A percentile compares a stretch with the other conserved stretches of the same genome.
Conservation (phyloP, 2,113 vertebrate species). For the Onychorhynchus coronatus region DNA sequence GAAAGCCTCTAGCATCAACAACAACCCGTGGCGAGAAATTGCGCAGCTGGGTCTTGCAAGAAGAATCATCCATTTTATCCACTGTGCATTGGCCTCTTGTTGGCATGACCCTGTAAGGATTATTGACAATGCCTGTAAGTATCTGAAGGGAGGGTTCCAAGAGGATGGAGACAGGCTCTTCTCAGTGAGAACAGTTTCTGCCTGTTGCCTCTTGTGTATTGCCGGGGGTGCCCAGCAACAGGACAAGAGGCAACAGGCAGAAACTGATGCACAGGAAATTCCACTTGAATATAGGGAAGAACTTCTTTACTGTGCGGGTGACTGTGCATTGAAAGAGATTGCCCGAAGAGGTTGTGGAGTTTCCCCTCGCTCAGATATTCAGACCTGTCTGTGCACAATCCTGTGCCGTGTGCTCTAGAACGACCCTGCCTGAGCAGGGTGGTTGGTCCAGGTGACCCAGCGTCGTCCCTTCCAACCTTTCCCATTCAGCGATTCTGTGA, state of each 20-base stretch:
- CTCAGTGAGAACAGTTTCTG: no score
- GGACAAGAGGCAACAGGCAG: not conserved
- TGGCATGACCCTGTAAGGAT: not conserved
- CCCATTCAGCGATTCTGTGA: not conserved
- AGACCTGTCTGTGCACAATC: not conserved
- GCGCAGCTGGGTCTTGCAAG: not conserved
- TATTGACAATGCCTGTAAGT: not conserved
- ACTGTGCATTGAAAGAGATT: not conserved
- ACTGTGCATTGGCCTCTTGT: rapidly evolving
- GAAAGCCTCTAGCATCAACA: not conserved
- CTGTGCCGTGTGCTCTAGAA: not conserved
- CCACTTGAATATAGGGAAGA: not conserved
- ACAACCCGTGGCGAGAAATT: not conserved
- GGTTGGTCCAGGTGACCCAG: not conserved
- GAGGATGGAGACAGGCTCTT: not conserved
- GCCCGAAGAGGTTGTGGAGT: not conserved
- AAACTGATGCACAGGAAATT: not conserved
- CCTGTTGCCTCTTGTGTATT: no score
- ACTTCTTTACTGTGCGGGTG: not conserved
- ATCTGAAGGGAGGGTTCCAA: not conserved
- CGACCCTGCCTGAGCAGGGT: not conserved
- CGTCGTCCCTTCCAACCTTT: not conserved
- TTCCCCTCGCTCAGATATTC: not conserved
- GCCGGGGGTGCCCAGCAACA: not conserved
- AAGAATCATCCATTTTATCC: not conserved